A percentile compares a stretch with the other conserved stretches of the same genome.
Conservation (phyloP, 2,888 invertebrate genomes). For the Ectemnius continuus region DNA sequence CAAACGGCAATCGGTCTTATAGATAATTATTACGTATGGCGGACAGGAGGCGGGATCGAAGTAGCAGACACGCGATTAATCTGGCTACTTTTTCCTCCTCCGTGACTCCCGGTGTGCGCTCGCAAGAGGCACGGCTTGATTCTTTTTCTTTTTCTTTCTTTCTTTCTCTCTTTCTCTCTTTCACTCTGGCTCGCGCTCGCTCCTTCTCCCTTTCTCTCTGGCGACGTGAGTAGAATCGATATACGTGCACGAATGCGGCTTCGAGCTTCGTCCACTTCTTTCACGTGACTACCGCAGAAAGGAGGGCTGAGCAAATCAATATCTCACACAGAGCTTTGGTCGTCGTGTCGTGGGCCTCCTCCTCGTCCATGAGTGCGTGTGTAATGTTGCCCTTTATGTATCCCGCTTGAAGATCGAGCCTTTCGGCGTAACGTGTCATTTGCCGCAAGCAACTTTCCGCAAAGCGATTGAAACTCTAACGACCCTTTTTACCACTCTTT, state of each 20-base stretch:
- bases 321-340: slow-evolving; percentile 62
- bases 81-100: slow-evolving; percentile 29
- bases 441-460: slow-evolving; percentile 8
- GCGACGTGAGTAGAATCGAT: slow-evolving; percentile 56
- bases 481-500: slow-evolving; percentile 26
- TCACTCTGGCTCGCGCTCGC: background rate
- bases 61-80: slow-evolving; percentile 22
- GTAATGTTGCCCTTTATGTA: slow-evolving; percentile 17
- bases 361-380: slow-evolving; percentile 20
- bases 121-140: background rate
- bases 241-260: slow-evolving; percentile 67
- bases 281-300: slow-evolving; percentile 66
- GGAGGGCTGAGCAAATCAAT: slow-evolving; percentile 64
- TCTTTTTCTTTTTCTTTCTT: background rate
- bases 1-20: background rate
- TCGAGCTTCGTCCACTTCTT: slow-evolving; percentile 66
- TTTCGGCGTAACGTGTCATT: slow-evolving; percentile 1
- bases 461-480: slow-evolving; percentile 34
- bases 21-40: slow-evolving; percentile 35
- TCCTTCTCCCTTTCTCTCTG: background rate
- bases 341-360: slow-evolving; percentile 39
- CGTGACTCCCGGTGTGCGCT: slow-evolving; percentile 34
- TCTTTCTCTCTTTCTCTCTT: background rate
- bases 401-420: slow-evolving; percentile 37
- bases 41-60: slow-evolving; percentile 4